Evolutionary conservation across 1,140 invertebrate genomes (phyloP).

Genomic region (Drosophila tropicalis): DNA sequence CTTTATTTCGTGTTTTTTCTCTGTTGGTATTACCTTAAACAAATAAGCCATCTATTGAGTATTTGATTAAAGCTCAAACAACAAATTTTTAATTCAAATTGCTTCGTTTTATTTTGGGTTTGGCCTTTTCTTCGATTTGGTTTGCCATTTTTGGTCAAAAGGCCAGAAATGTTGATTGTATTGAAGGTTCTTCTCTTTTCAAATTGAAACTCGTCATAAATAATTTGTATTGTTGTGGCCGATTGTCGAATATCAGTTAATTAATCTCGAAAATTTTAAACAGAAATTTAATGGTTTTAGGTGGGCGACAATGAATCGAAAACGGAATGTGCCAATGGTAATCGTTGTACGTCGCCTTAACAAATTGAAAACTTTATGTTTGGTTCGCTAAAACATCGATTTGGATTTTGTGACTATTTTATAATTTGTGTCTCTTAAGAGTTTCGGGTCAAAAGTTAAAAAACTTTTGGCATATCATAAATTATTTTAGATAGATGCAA

Average conservation of each 20-base stretch:
- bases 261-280: not conserved
- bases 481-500: not conserved
- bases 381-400: too few species aligned
- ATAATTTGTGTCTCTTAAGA: not conserved
- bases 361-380: constrained; percentile 19
- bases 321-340: not conserved
- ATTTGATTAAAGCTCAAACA: too few species aligned
- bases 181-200: not conserved
- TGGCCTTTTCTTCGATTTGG: not conserved
- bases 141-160: constrained; percentile 1
- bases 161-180: not conserved
- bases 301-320: constrained; percentile 1
- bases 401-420: not conserved
- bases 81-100: not conserved
- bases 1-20: too few species aligned
- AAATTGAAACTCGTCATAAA: constrained; percentile 7
- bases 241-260: constrained; percentile 4
- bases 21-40: too few species aligned
- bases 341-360: not conserved
- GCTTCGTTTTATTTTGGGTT: not conserved
- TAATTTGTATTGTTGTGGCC: not conserved
- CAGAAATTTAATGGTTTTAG: not conserved
- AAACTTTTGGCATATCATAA: constrained; percentile 7
- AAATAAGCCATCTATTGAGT: too few species aligned
- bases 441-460: not conserved